Evolutionary conservation across 2,113 vertebrate species (phyloP).

Genomic region (Notothenia coriiceps): DNA sequence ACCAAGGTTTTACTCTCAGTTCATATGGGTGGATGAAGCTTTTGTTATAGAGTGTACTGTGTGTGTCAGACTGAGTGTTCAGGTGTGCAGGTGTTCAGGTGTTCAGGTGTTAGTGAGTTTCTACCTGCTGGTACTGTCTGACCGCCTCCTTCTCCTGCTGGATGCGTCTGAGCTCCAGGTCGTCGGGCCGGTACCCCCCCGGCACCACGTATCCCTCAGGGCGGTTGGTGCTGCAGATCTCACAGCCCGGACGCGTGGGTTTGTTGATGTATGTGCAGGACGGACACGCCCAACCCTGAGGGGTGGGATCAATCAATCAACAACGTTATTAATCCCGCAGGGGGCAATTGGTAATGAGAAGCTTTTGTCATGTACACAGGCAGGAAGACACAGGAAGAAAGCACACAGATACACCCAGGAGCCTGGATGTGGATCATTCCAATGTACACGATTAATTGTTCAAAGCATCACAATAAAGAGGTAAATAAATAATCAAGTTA

Average conservation of each 20-base stretch:
- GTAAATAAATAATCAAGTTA: no score
- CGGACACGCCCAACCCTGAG: conserved; percentile 88
- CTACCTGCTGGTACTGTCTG: conserved; percentile 86
- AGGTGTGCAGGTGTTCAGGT: background rate
- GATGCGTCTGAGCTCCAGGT: conserved; percentile 80
- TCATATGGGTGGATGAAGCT: background rate
- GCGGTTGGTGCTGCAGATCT: conserved; percentile 91
- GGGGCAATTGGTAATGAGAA: no score
- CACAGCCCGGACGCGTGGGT: conserved; percentile 90
- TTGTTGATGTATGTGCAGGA: conserved; percentile 94
- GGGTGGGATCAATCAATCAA: background rate
- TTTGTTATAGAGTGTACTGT: background rate
- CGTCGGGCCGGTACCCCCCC: conserved; percentile 71
- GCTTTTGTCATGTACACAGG: no score
- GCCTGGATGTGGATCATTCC: no score
- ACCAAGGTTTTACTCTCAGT: no score
- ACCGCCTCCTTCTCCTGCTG: conserved; percentile 85
- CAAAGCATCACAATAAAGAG: no score
- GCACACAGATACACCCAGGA: no score
- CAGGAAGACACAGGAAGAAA: no score
- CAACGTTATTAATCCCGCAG: no score
- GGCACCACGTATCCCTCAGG: conserved; percentile 78
- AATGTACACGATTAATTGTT: no score
- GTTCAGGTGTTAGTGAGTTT: background rate
- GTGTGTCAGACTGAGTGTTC: background rate